Percentiles rank a stretch among this genome's conserved stretches.
phyloP scores from a whole-genome alignment of 2,888 invertebrate species.

The Schizaphis graminum region DNA sequence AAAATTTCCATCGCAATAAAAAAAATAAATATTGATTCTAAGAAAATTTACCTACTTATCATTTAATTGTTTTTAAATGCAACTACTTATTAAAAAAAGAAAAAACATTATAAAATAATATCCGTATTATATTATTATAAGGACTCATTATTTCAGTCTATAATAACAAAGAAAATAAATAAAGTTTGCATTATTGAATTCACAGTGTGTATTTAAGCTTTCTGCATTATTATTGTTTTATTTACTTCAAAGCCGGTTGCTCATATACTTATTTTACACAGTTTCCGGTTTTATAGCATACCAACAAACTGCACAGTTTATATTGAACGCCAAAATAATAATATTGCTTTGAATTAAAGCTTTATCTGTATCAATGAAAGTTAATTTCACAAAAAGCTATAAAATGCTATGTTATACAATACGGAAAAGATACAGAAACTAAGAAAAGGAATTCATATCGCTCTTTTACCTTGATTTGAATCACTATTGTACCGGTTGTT shows the following conservation, averaged over 20 bases:
- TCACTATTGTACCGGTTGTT: neutral
- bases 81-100: neutral
- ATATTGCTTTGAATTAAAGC: neutral
- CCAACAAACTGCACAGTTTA: neutral
- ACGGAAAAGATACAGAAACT: neutral
- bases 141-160: neutral
- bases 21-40: neutral
- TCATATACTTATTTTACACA: neutral
- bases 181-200: slow-evolving; percentile 1
- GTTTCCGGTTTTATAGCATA: slow-evolving; percentile 1
- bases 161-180: neutral
- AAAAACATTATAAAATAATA: neutral
- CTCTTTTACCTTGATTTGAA: neutral
- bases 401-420: neutral
- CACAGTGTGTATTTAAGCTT: slow-evolving; percentile 7
- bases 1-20: neutral
- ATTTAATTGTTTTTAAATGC: neutral
- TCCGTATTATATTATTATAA: neutral
- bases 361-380: slow-evolving; percentile 10
- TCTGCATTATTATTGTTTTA: slow-evolving; percentile 28
- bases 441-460: neutral
- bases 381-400: slow-evolving; percentile 6
- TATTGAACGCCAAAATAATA: neutral
- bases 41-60: neutral
- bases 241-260: slow-evolving; percentile 18